Base-by-base conservation (phyloP, 2,888 invertebrate species). In the Acanthoscelides obtectus region DNA sequence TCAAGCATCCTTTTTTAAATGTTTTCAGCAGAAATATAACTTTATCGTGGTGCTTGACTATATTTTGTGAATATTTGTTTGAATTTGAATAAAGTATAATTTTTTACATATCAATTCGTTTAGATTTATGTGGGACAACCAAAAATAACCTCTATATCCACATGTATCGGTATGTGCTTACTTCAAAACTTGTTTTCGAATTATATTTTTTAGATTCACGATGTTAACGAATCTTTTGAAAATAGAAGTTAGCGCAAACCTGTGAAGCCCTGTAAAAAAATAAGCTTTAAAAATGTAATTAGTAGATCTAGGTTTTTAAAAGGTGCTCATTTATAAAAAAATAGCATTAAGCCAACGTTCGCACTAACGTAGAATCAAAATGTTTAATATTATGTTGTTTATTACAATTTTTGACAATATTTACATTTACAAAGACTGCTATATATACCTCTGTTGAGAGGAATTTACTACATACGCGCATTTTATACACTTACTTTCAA, bases 371-470 rank as follows among this genome's bases (percentile, higher is more conserved):
- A 22, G 22, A 74, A 74, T 74, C 70, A 76, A 76, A 76, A 75
- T 74, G 75, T 75, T 72, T 69, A 73, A 76, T 74, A 71, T 72
- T 71, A 45, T 45, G 45, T 45, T 45, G 45, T 45, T 72, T 70
- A 71, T 75, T 74, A 75, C 72, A 74, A 74, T 79, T 79, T 79
- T 77, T 79, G 83, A 83, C 83, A 83, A 83, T 83, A 83, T 66
- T 66, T 21, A 66, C 20, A 45, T 45, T 12, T 12, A 80, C 74
- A 75, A 82, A 83, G 83, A 83, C 83, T 82, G 83, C 79, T 75
- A 69, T 68, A 71, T 68, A 77, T 75, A 66, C 71, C 67, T 69
- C 67, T 20, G 8, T 69, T 27, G 5, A 22, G 64, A 64, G 66
- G 64, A 64, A 72, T 66, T 21, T 66, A 70, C 21, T 20, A 73